Evolutionary conservation across 2,113 vertebrate genomes (phyloP).

Genomic region (Dipodomys merriami): DNA sequence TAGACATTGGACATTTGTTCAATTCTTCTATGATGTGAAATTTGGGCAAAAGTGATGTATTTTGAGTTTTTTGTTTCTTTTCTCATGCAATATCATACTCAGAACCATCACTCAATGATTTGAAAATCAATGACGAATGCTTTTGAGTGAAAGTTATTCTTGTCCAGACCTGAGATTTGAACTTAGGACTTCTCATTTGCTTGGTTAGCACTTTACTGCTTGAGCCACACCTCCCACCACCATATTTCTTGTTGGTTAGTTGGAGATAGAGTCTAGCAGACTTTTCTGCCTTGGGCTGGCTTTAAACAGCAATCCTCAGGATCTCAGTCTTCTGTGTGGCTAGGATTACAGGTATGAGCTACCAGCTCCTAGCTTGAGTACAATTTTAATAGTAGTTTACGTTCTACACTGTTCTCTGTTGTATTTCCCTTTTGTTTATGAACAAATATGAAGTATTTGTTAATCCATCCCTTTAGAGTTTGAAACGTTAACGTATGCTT

Average conservation of each 20-base stretch:
- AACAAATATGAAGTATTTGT: conserved; percentile 1
- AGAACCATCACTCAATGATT: background rate
- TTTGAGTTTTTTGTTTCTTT: background rate
- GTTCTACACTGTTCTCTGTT: conserved; percentile 3
- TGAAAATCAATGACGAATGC: background rate
- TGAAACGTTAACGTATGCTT: background rate
- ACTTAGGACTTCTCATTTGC: no score
- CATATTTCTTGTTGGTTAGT: no score
- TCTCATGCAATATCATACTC: background rate
- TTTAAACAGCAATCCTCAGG: no score
- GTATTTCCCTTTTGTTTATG: background rate
- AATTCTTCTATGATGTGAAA: background rate
- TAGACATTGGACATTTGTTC: background rate
- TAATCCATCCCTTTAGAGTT: background rate
- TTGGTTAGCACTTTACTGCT: no score
- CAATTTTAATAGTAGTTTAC: background rate
- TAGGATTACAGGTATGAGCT: no score
- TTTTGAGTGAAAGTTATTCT: background rate
- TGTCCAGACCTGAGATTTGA: no score
- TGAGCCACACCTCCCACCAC: no score
- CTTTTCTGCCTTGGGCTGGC: no score
- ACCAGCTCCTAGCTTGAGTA: background rate
- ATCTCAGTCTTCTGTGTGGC: no score
- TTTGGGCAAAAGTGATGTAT: background rate
- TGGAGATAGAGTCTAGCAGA: no score